These are phyloP conservation scores for Teleogryllus oceanicus DNA, from an alignment of 2,888 invertebrate genomes.

Conservation along the genomic window DNA sequence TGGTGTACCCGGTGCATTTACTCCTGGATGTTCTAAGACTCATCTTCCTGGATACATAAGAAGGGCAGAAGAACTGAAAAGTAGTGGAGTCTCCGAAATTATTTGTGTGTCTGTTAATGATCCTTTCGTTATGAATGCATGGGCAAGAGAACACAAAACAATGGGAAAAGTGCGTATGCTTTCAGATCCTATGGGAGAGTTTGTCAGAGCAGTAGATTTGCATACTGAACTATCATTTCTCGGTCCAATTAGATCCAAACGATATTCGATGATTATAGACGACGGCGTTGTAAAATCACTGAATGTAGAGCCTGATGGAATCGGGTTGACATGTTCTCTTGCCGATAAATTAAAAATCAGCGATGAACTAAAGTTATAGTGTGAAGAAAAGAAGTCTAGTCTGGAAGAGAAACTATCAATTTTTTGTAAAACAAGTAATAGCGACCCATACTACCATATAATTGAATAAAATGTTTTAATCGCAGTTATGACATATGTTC, in stretches of 20 bases:
- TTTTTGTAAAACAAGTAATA: not conserved
- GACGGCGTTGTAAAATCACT: conserved; percentile 51
- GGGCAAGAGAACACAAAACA: conserved; percentile 48
- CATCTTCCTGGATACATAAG: conserved; percentile 52
- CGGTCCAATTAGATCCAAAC: conserved; percentile 50
- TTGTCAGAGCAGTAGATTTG: conserved; percentile 50
- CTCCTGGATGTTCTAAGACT: conserved; percentile 52
- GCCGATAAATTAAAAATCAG: conserved; percentile 55
- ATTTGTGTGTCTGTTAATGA: conserved; percentile 54
- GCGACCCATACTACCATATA: too few species aligned
- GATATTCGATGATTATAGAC: conserved; percentile 52
- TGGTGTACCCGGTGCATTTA: conserved; percentile 54
- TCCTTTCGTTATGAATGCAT: conserved; percentile 54
- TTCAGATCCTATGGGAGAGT: conserved; percentile 50
- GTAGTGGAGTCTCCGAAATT: conserved; percentile 49
- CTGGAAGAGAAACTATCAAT: not conserved
- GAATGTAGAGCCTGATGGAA: conserved; percentile 59
- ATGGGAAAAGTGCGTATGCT: conserved; percentile 51
- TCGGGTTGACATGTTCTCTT: conserved; percentile 84
- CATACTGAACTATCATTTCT: conserved; percentile 48
- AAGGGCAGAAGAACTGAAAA: conserved; percentile 46
- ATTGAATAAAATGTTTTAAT: too few species aligned
- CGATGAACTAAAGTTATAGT: conserved; percentile 39
- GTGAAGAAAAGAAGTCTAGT: not conserved
- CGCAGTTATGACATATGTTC: too few species aligned